Percentiles rank a stretch among this genome's conserved stretches.
phyloP scores from a whole-genome alignment of 2,888 invertebrate genomes.

The Phengaris arion region DNA sequence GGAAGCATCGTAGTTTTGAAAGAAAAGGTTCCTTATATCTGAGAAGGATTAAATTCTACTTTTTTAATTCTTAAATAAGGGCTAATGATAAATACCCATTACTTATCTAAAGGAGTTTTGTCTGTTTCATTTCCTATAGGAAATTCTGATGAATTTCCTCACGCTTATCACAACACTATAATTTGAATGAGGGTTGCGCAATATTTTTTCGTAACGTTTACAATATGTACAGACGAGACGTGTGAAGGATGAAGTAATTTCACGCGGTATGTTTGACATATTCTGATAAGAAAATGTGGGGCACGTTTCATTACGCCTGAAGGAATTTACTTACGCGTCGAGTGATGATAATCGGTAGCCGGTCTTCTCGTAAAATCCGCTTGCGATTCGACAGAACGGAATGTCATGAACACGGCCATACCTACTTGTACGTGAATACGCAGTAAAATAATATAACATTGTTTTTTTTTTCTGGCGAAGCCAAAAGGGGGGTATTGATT shows the following conservation, averaged over 20 bases:
- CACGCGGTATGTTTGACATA: constrained; percentile 25
- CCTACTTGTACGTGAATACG: too few relatives aligned
- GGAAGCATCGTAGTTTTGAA: background rate
- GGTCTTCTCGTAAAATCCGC: too few relatives aligned
- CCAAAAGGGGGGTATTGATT: too few relatives aligned
- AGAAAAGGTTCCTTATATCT: background rate
- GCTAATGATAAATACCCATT: background rate
- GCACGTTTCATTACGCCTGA: background rate
- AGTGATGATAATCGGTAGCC: background rate
- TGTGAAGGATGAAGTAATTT: constrained; percentile 31
- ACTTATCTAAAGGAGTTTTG: too few relatives aligned
- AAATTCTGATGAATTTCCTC: constrained; percentile 27
- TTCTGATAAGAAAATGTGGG: constrained; percentile 31
- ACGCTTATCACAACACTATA: constrained; percentile 31
- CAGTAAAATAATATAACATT: too few relatives aligned
- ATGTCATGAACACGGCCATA: too few relatives aligned
- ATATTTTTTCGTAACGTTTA: constrained; percentile 30
- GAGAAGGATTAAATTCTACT: background rate
- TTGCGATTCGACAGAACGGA: too few relatives aligned
- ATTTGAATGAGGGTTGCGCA: constrained; percentile 31
- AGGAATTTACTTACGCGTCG: background rate
- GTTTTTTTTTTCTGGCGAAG: too few relatives aligned
- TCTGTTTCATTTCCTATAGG: background rate
- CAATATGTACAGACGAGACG: constrained; percentile 18
- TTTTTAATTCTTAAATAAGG: background rate